Evolutionary conservation across 2,888 invertebrate species (phyloP).

Genomic region (Eledone cirrhosa): DNA sequence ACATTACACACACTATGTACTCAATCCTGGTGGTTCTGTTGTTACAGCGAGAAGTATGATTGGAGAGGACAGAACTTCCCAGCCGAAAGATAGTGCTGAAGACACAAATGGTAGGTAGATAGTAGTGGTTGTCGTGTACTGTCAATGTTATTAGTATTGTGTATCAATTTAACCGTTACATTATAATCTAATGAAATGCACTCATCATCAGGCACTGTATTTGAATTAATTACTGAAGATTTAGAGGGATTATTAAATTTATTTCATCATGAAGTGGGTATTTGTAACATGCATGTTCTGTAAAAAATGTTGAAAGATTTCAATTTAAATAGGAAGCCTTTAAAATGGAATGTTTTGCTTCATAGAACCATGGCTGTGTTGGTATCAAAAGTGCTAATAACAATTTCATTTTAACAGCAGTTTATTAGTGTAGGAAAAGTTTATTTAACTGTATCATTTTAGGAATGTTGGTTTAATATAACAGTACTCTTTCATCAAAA

Average conservation of each 20-base stretch:
- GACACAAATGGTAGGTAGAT: constrained; percentile 50
- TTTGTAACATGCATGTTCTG: neutral
- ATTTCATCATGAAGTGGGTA: neutral
- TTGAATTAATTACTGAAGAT: neutral
- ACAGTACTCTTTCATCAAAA: neutral
- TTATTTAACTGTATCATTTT: no score
- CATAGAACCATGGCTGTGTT: no score
- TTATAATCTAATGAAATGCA: no score
- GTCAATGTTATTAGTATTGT: no score
- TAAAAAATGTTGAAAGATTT: no score
- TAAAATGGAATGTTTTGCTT: no score
- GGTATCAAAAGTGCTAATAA: no score
- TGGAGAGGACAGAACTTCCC: constrained; percentile 45
- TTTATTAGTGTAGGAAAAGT: no score
- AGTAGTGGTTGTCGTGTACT: neutral
- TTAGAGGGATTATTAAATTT: neutral
- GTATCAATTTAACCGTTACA: neutral
- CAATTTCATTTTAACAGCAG: no score
- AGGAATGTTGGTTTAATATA: no score
- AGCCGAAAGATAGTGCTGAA: constrained; percentile 42
- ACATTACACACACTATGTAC: no score
- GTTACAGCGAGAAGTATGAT: constrained; percentile 57
- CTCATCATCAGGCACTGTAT: neutral
- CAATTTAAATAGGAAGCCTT: no score
- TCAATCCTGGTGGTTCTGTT: neutral